Base-by-base conservation (phyloP, 2,113 vertebrate genomes). In the Ceyx melanurus region DNA sequence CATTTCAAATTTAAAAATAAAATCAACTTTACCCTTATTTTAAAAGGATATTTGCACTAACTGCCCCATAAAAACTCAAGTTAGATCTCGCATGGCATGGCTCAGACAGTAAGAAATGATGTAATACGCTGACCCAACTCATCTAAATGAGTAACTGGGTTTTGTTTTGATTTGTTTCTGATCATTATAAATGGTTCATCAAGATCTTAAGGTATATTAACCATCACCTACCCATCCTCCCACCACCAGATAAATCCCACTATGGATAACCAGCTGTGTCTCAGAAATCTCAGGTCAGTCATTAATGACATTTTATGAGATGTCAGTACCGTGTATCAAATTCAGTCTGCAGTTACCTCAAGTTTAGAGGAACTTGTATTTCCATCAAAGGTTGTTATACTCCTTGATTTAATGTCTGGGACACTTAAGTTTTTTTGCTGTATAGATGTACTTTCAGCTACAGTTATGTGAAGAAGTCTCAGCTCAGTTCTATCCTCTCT, bases 331-430 rank as follows among this genome's bases (percentile, higher is more conserved):
- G 71, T 88, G 90, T 94, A 91, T 82, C 94, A 87, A 91, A 96
- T 93, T 51, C 66, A 87, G 61, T 5, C 88, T 90, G 90, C 18
- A 4, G 40, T 67, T 90, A 23, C 93, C 83, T 84, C 68, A 82
- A 86, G 33, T 80, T 88, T 62, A 65, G 68, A 72, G 88, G 54
- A 77, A 85, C 90, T 94, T 77, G 9, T 67, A 77, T 93, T 97
- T 96, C 89, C 88, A 92, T 57, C 89, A 83, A 92, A 95, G 73
- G 79, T 22, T 25, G 58, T 73, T 86, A 71, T 74, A 90, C 56
- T 76, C 75, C 86, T 89, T 87, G 82, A 46, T 91, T 92, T 92
- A 92, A 86, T 79, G 74, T 53, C 79, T 58, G 29, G 25, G 62
- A 88, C 26, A 2, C 10, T 86, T 66, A 46, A 72, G 40, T 15